Conservation (phyloP, 2,797 vertebrate species). For the Protonibea diacanthus region DNA sequence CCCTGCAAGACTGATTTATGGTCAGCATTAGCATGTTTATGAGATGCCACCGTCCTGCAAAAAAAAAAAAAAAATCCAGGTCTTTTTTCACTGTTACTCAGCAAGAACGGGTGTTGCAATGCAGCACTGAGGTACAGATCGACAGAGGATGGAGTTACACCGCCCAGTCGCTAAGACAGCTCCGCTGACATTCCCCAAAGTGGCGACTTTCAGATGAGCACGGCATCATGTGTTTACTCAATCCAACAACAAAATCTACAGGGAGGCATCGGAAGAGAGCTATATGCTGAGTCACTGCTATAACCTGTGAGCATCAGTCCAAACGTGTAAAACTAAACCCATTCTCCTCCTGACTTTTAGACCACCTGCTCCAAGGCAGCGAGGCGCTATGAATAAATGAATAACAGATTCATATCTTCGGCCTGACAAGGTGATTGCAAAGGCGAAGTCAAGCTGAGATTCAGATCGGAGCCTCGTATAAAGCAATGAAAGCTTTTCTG, state of each 20-base stretch:
- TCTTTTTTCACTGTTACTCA: conserved; percentile 66
- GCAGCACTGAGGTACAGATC: conserved; percentile 57
- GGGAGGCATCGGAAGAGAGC: conserved; percentile 16
- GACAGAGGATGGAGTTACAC: conserved; percentile 52
- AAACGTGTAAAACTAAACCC: conserved; percentile 27
- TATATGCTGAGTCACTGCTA: conserved; percentile 67
- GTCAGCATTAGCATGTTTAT: conserved; percentile 69
- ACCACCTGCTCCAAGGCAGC: conserved; percentile 64
- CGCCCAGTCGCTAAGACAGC: conserved; percentile 31
- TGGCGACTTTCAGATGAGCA: not conserved
- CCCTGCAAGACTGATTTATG: conserved; percentile 51
- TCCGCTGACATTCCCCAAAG: conserved; percentile 13
- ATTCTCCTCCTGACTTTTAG: conserved; percentile 51
- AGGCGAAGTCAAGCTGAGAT: conserved; percentile 53
- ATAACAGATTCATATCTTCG: conserved; percentile 52
- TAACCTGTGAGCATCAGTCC: conserved; percentile 37
- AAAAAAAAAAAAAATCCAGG: conserved; percentile 4
- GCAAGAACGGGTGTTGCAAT: conserved; percentile 73
- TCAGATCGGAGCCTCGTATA: conserved; percentile 5
- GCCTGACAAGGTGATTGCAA: conserved; percentile 62
- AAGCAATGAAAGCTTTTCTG: conserved; percentile 43
- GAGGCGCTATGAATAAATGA: conserved; percentile 61
- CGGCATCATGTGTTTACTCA: conserved; percentile 4
- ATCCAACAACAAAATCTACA: conserved; percentile 15
- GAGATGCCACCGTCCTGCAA: conserved; percentile 50